Evolutionary conservation across 2,888 invertebrate species (phyloP).

Genomic region (Timema podura): DNA sequence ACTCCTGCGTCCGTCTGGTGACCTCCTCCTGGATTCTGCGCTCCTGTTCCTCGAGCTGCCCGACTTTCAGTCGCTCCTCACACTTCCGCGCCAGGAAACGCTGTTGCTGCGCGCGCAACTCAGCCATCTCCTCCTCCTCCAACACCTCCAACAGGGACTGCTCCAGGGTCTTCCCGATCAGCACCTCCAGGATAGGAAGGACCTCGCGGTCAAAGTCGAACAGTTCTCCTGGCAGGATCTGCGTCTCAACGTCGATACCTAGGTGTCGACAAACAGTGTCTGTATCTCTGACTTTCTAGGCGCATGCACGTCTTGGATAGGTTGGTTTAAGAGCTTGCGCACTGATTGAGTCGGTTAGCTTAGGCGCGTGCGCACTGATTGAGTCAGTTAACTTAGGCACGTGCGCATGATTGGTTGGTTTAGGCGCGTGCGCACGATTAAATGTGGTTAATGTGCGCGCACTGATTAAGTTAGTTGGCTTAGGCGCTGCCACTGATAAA

Average conservation of each 20-base stretch:
- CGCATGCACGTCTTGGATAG: too few relatives aligned
- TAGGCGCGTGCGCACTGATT: too few relatives aligned
- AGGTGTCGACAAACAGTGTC: neutral
- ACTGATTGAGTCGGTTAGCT: too few relatives aligned
- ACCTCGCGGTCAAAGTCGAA: slow-evolving; percentile 92
- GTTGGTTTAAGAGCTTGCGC: too few relatives aligned
- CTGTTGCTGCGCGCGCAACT: slow-evolving; percentile 45
- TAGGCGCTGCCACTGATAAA: too few relatives aligned
- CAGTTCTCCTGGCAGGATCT: slow-evolving; percentile 87
- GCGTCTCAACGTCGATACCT: slow-evolving; percentile 70
- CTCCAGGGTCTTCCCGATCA: slow-evolving; percentile 86
- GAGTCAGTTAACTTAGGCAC: too few relatives aligned
- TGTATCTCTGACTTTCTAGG: too few relatives aligned
- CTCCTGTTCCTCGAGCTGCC: slow-evolving; percentile 48
- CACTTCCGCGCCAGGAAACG: slow-evolving; percentile 47
- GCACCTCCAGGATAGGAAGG: slow-evolving; percentile 80
- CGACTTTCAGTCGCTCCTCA: slow-evolving; percentile 48
- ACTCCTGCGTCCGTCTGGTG: slow-evolving; percentile 44
- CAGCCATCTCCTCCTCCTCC: slow-evolving; percentile 51
- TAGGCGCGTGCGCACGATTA: too few relatives aligned
- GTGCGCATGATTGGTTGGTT: too few relatives aligned
- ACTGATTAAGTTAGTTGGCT: too few relatives aligned
- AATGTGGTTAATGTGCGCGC: too few relatives aligned
- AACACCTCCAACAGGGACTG: slow-evolving; percentile 62
- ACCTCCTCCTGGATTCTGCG: slow-evolving; percentile 32